A percentile compares a stretch with the other conserved stretches of the same genome.
Conservation (phyloP, 2,888 invertebrate genomes). For the Meghimatium bilineatum region DNA sequence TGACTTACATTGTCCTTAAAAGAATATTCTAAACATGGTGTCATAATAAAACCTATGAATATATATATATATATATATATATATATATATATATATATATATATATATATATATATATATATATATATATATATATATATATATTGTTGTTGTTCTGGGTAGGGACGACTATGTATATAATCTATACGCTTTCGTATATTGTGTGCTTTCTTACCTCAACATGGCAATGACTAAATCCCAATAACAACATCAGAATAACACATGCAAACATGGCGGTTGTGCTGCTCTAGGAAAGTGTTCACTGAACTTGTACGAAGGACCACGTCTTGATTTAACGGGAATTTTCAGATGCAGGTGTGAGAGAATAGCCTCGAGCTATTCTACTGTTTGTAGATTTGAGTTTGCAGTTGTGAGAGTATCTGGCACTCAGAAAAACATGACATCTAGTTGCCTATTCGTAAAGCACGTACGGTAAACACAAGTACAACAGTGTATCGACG, state of each 20-base stretch:
- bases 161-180: too few species aligned
- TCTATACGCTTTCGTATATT: too few species aligned
- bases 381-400: neutral
- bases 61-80: too few species aligned
- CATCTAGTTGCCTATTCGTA: neutral
- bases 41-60: too few species aligned
- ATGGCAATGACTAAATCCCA: neutral
- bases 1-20: too few species aligned
- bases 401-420: neutral
- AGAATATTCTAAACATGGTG: too few species aligned
- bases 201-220: neutral
- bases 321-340: neutral
- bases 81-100: too few species aligned
- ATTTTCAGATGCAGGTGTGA: neutral
- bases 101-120: too few species aligned
- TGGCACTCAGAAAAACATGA: neutral
- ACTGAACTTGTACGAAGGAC: neutral
- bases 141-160: too few species aligned
- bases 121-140: too few species aligned
- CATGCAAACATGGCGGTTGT: neutral
- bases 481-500: neutral
- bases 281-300: neutral
- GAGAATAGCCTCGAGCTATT: neutral
- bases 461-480: conserved; percentile 2
- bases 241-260: neutral